phyloP scores from a whole-genome alignment of 2,888 invertebrate genomes.

The Nemapogon koenigi region DNA sequence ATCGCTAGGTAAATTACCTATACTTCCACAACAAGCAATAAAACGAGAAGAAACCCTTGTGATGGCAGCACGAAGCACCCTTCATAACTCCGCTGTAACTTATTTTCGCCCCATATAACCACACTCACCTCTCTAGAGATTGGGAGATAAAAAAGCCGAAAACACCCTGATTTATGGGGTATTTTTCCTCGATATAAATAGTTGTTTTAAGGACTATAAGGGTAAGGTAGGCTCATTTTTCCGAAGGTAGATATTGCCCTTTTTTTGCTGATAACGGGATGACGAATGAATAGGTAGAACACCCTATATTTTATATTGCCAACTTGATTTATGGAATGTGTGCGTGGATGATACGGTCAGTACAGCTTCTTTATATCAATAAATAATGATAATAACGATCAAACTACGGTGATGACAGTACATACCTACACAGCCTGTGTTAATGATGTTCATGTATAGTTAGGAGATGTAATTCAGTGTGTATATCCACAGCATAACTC shows the following conservation, averaged over 20 bases:
- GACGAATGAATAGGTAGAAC: conserved; percentile 43
- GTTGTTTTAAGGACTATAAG: conserved; percentile 51
- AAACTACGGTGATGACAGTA: too few species aligned
- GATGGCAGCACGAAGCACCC: too few species aligned
- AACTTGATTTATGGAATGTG: conserved; percentile 6
- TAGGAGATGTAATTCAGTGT: too few species aligned
- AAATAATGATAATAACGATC: too few species aligned
- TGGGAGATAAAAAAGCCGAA: conserved; percentile 7
- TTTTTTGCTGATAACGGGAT: conserved; percentile 53
- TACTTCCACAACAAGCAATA: too few species aligned
- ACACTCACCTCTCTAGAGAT: conserved; percentile 7
- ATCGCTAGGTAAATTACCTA: too few species aligned
- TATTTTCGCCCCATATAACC: conserved; percentile 9
- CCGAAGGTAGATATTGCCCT: conserved; percentile 40
- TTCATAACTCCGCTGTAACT: conserved; percentile 6
- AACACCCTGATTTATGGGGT: conserved; percentile 9
- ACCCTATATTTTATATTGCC: conserved; percentile 14
- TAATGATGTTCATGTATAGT: too few species aligned
- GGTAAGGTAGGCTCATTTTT: conserved; percentile 44
- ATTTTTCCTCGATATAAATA: conserved; percentile 33
- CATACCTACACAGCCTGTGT: too few species aligned
- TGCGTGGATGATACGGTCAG: too few species aligned
- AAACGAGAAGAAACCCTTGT: too few species aligned
- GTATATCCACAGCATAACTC: too few species aligned
- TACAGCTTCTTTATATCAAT: too few species aligned